Evolutionary conservation across 2,888 invertebrate genomes (phyloP), one percentile per base, ranked within the genome.

Genomic region (Neuroscelio doddi): DNA sequence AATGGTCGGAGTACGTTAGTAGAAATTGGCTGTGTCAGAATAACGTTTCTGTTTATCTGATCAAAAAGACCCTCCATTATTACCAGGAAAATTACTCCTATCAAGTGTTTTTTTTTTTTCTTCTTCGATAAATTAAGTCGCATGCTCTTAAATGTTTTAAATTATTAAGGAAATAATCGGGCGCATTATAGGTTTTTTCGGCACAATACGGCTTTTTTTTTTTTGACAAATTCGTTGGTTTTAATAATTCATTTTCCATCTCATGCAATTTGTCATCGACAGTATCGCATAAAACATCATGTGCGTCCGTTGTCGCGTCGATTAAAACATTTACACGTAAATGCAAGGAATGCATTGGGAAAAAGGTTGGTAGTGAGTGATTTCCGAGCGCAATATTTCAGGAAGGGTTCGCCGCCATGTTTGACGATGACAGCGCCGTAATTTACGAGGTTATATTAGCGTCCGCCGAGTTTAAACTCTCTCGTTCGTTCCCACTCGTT

Each of bases 361-460:
- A 16, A 46, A 51, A 38, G 38, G 27, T 17, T 14, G 17, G 45
- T 41, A 30, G 46, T 45, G 55, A 63, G 63, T 51, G 63, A 56
- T 56, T 55, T 50, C 62, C 44, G 45, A 55, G 51, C 57, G 58
- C 42, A 56, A 68, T 64, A 62, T 57, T 64, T 62, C 53, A 53
- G 51, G 45, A 51, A 57, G 47, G 52, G 55, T 50, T 50, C 27
- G 62, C 44, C 62, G 62, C 68, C 68, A 68, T 68, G 64, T 67
- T 67, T 70, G 73, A 73, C 75, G 75, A 73, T 69, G 76, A 76
- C 76, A 74, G 75, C 64, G 30, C 49, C 51, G 65, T 77, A 76
- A 78, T 77, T 78, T 78, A 78, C 74, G 77, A 77, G 76, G 73
- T 66, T 72, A 74, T 74, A 75, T 76, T 77, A 76, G 70, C 73